Percentiles rank a stretch among this genome's conserved stretches.
These are phyloP conservation scores for Gallinago jamesoni DNA, from an alignment of 2,113 vertebrate species.

Conservation along the genomic window DNA sequence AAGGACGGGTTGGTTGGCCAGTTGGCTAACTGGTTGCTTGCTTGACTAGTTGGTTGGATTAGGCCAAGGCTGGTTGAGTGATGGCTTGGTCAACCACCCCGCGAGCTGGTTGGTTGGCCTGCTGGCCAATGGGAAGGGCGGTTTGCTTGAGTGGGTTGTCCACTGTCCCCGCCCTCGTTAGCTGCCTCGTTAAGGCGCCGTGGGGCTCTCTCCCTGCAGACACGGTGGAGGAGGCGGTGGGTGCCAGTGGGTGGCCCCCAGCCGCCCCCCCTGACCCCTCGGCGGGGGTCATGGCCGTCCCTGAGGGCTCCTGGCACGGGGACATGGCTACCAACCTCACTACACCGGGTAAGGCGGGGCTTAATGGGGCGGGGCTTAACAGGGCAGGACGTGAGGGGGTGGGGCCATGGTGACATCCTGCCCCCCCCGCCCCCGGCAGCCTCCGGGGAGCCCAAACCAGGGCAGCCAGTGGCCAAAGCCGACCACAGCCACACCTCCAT, in stretches of 20 bases:
- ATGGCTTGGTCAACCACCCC: too few species aligned
- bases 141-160: background rate
- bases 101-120: background rate
- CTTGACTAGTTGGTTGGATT: background rate
- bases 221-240: background rate
- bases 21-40: background rate
- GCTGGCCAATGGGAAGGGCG: background rate
- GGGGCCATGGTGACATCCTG: background rate
- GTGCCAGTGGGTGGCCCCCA: background rate
- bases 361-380: background rate
- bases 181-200: accelerated
- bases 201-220: background rate
- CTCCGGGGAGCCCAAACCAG: slow-evolving; percentile 62
- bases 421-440: background rate
- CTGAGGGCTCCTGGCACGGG: background rate
- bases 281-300: background rate
- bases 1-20: too few species aligned
- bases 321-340: background rate
- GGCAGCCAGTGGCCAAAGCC: slow-evolving; percentile 84
- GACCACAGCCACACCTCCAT: slow-evolving; percentile 89
- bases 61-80: background rate
- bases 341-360: background rate
- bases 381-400: accelerated
- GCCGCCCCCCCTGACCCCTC: background rate
- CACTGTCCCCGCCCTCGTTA: background rate